Conservation (phyloP, 2,888 invertebrate species). For the Biston stratarius region DNA sequence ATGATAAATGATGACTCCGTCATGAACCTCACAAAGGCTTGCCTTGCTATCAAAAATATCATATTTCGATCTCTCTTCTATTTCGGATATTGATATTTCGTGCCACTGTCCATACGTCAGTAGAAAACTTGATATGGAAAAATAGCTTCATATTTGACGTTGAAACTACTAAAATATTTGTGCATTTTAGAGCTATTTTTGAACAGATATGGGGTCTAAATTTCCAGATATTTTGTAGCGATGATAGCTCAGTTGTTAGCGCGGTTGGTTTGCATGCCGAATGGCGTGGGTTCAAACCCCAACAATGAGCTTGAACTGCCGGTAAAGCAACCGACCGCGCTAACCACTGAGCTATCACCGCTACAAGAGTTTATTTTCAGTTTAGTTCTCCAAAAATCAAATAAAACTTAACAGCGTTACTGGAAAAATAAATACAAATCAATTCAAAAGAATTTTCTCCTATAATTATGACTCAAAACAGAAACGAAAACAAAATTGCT, state of each 20-base stretch:
- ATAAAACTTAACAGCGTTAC: too few relatives aligned
- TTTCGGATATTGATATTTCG: conserved; percentile 53
- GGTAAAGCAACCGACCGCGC: too few relatives aligned
- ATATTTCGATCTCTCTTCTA: conserved; percentile 60
- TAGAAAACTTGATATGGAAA: conserved; percentile 32
- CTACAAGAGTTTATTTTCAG: too few relatives aligned
- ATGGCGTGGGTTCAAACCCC: too few relatives aligned
- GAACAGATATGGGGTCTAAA: background rate
- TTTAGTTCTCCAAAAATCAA: too few relatives aligned
- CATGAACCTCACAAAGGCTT: conserved; percentile 57
- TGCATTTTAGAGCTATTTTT: background rate
- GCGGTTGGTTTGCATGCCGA: too few relatives aligned
- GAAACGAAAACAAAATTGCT: conserved; percentile 18
- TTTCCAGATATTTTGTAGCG: background rate
- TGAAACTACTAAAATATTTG: conserved; percentile 4
- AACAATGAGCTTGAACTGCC: too few relatives aligned
- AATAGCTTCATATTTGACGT: conserved; percentile 17
- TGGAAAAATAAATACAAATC: too few relatives aligned
- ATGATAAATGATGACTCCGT: conserved; percentile 74
- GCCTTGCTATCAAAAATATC: conserved; percentile 56
- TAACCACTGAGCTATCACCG: background rate
- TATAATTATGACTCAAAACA: background rate
- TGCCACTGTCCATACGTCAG: conserved; percentile 48
- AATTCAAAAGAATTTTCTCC: too few relatives aligned
- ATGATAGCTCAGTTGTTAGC: too few relatives aligned